phyloP scores from a whole-genome alignment of 2,113 vertebrate species.

The Scortum barcoo region DNA sequence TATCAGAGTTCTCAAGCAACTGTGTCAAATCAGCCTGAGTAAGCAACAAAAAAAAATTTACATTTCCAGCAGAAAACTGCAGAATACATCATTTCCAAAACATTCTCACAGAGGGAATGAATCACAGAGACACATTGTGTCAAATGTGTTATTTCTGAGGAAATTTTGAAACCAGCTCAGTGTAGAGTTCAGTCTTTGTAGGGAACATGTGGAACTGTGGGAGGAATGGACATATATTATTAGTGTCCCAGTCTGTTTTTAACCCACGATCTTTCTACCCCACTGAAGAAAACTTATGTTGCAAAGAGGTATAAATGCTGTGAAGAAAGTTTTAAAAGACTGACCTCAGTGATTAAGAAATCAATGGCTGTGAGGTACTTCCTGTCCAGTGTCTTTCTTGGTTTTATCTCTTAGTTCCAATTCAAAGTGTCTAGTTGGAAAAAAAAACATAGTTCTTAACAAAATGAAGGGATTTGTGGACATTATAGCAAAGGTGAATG shows the following conservation, averaged over 20 bases:
- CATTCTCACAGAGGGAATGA: neutral
- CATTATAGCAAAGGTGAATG: no score
- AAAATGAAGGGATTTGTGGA: neutral
- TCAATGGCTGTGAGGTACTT: neutral
- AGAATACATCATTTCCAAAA: neutral
- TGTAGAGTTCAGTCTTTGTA: neutral
- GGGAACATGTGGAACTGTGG: neutral
- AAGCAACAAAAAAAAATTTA: neutral
- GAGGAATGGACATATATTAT: neutral
- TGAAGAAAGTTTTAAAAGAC: neutral
- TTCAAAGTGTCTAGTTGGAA: neutral
- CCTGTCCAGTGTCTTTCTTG: neutral
- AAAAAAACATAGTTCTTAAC: neutral
- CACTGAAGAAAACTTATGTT: neutral
- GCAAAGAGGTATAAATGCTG: neutral
- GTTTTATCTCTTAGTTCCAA: neutral
- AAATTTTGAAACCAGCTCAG: neutral
- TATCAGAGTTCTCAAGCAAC: neutral
- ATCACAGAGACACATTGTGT: neutral
- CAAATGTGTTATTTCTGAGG: neutral
- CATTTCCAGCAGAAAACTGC: neutral
- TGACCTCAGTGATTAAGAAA: neutral
- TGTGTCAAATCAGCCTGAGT: neutral
- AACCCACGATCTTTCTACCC: conserved; percentile 7
- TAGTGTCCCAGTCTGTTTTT: neutral